These are phyloP conservation scores for Ia io DNA, from an alignment of 2,113 vertebrate species.

Conservation along the genomic window DNA sequence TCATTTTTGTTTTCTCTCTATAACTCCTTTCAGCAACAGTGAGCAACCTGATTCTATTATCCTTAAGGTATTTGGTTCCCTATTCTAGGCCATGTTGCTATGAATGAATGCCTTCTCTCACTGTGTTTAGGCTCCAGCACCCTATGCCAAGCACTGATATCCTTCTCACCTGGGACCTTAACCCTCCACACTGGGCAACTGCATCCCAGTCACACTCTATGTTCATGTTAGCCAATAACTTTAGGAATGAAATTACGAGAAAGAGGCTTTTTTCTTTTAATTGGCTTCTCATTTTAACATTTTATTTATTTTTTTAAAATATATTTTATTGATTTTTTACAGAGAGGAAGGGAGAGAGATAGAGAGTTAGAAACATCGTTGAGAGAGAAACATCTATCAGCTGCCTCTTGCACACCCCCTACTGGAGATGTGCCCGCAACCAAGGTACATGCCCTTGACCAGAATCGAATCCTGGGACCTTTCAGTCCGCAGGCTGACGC, in stretches of 20 bases:
- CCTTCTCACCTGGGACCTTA: not conserved
- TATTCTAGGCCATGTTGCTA: not conserved
- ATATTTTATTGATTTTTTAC: too few species aligned
- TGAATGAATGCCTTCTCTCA: not conserved
- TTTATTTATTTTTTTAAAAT: too few species aligned
- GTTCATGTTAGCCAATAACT: not conserved
- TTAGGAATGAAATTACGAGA: not conserved
- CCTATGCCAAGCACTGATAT: not conserved
- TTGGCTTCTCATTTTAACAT: not conserved
- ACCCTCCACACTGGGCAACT: not conserved
- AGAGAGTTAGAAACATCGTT: too few species aligned
- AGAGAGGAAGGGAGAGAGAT: too few species aligned
- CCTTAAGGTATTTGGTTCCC: not conserved
- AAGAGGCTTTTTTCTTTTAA: conserved; percentile 1
- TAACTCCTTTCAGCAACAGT: not conserved
- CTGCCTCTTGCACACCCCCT: too few species aligned
- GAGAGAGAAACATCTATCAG: too few species aligned
- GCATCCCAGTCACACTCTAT: not conserved
- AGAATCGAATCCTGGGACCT: too few species aligned
- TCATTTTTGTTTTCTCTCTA: not conserved
- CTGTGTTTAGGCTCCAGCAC: not conserved
- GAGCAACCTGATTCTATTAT: not conserved
- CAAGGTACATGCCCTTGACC: too few species aligned
- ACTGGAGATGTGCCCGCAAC: too few species aligned
- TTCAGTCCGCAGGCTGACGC: too few species aligned